Conservation (phyloP, 2,888 invertebrate species). For the Mellilla xanthometata region DNA sequence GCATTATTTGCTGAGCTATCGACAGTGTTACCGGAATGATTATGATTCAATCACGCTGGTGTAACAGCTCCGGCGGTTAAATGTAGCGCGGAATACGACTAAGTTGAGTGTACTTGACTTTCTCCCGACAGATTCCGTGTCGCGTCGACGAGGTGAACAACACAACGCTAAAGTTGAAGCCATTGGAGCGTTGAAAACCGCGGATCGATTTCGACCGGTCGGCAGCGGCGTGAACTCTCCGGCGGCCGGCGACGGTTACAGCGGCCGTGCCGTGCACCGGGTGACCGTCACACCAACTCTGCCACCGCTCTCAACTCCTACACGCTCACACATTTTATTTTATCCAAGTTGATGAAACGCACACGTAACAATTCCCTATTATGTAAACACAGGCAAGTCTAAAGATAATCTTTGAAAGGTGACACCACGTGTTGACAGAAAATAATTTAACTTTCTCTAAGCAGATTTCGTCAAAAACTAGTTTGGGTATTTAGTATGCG, state of each 20-base stretch:
- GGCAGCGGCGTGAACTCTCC: constrained; percentile 41
- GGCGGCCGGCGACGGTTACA: constrained; percentile 10
- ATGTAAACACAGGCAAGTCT: constrained; percentile 35
- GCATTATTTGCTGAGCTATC: constrained; percentile 20
- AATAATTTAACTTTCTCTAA: constrained; percentile 64
- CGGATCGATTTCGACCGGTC: constrained; percentile 72
- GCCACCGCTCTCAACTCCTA: constrained; percentile 29
- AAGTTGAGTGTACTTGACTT: constrained; percentile 67
- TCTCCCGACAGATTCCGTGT: constrained; percentile 72
- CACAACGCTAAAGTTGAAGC: constrained; percentile 64
- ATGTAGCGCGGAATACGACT: constrained; percentile 64
- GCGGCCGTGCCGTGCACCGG: constrained; percentile 47
- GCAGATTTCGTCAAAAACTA: constrained; percentile 56
- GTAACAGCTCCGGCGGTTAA: constrained; percentile 55
- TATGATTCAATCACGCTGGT: constrained; percentile 68
- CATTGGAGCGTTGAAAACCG: constrained; percentile 66
- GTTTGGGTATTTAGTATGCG: constrained; percentile 54
- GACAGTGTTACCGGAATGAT: constrained; percentile 57
- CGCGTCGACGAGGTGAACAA: constrained; percentile 74
- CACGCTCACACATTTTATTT: constrained; percentile 32
- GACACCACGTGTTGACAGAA: constrained; percentile 44
- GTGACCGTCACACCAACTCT: constrained; percentile 38
- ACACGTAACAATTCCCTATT: constrained; percentile 30
- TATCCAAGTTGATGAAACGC: constrained; percentile 29
- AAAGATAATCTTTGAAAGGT: constrained; percentile 44